phyloP scores from a whole-genome alignment of 2,113 vertebrate species.

The Ptilorrhoa leucosticta region DNA sequence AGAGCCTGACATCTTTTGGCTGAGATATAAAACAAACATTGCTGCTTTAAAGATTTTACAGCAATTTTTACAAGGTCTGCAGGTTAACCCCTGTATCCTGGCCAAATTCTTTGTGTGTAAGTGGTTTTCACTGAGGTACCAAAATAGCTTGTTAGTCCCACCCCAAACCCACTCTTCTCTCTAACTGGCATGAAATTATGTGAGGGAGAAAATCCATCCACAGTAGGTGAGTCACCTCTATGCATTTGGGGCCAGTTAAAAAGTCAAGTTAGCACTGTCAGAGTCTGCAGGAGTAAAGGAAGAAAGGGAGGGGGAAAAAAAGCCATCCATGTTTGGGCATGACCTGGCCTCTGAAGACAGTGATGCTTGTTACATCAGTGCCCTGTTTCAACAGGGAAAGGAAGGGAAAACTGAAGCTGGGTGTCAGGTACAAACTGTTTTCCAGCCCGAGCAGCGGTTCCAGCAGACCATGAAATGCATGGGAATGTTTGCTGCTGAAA shows the following conservation, averaged over 20 bases:
- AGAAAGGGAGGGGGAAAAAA: accelerated
- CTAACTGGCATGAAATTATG: not conserved
- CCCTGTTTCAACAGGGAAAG: not conserved
- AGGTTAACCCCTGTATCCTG: not conserved
- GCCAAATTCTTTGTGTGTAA: not conserved
- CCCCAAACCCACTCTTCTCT: not conserved
- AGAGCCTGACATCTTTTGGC: not conserved
- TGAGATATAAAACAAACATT: not conserved
- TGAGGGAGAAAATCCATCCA: not conserved
- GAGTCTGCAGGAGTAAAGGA: not conserved
- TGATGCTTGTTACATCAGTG: not conserved
- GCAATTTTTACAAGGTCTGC: not conserved
- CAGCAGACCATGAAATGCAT: not conserved
- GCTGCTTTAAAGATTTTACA: not conserved
- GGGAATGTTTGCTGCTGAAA: not conserved
- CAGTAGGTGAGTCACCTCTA: not conserved
- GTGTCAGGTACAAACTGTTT: not conserved
- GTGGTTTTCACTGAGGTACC: not conserved
- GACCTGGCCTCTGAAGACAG: not conserved
- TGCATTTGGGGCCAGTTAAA: not conserved
- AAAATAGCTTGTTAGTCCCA: not conserved
- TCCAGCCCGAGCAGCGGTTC: not conserved
- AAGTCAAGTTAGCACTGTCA: not conserved
- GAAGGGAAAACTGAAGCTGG: not conserved
- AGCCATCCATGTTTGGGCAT: not conserved